Evolutionary conservation across 1,140 invertebrate species (phyloP).

Genomic region (Drosophila rhopaloa): DNA sequence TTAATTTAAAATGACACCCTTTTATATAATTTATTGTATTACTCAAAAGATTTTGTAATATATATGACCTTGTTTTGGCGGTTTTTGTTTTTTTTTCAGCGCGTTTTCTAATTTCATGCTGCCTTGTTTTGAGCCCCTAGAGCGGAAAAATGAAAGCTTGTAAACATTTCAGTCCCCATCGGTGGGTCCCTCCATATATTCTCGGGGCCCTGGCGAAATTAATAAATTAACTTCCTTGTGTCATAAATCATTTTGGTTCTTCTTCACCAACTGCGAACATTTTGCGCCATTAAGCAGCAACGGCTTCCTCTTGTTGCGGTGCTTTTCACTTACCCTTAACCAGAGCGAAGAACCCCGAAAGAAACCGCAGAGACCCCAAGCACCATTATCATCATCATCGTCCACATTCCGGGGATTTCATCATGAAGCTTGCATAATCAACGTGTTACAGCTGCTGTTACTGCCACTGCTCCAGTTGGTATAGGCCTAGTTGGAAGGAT

Average conservation of each 20-base stretch:
- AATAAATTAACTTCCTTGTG: conserved; percentile 83
- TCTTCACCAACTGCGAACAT: conserved; percentile 76
- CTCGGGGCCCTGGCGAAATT: conserved; percentile 58
- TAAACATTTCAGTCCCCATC: conserved; percentile 53
- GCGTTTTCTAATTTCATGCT: conserved; percentile 40
- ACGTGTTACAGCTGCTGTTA: conserved; percentile 65
- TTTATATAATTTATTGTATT: conserved; percentile 8
- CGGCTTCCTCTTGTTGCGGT: conserved; percentile 64
- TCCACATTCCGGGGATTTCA: conserved; percentile 60
- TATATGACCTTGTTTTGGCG: conserved; percentile 61
- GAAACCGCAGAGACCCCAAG: conserved; percentile 56
- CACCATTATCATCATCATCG: conserved; percentile 53
- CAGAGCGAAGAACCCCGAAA: conserved; percentile 31
- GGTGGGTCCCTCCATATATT: conserved; percentile 23
- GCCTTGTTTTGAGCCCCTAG: conserved; percentile 18
- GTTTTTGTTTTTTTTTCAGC: conserved; percentile 23
- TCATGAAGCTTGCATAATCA: conserved; percentile 70
- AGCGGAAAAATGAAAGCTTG: conserved; percentile 54
- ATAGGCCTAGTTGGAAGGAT: conserved; percentile 68
- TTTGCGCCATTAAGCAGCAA: conserved; percentile 78
- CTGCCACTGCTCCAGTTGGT: conserved; percentile 56
- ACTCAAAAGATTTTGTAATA: conserved; percentile 35
- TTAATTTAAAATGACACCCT: background rate
- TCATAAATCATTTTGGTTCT: conserved; percentile 80
- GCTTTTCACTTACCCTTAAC: conserved; percentile 81